Evolutionary conservation across 2,113 vertebrate species (phyloP), one percentile per base, ranked within the genome.

Genomic region (Emydocephalus ijimae): DNA sequence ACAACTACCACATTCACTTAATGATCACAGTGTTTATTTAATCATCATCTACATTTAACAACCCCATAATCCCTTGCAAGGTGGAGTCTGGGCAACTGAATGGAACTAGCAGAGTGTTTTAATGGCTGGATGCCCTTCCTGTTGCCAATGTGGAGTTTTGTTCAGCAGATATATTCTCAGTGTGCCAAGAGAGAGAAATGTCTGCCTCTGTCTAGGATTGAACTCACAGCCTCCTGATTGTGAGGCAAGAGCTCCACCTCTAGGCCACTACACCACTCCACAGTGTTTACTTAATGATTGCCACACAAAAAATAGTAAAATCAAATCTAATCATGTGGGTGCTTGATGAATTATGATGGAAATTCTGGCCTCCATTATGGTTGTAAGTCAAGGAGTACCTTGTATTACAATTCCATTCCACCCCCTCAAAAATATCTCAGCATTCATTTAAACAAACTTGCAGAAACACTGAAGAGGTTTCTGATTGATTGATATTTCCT

Each of bases 341-440:
- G 10, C 10, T 64, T 64, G 4, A n/a, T n/a, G 61, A n/a, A n/a
- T 64, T 64, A n/a, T 64, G 11, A 64, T 64, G 61, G 4, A n/a
- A 64, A 64, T n/a, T 14, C 59, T 64, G 59, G 59, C 10, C 10
- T 29, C 61, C 61, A 64, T 64, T 29, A 64, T 64, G 29, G 61
- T 64, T 64, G 61, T n/a, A 64, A 64, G 26, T 64, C 0, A 3
- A 64, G 4, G 61, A n/a, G 10, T n/a, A 64, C 61, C 26, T 64
- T 64, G 61, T 12, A 56, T 92, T 94, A 81, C 20, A 93, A 8
- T 85, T 90, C 64, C 91, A 24, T 59, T 23, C 4, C n/a, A 94
- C 93, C 90, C 56, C 61, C 26, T 50, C 15, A 56, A 14, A 3
- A 92, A 2, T 59, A 4, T 20, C 1, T 95, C 10, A 56, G 0